Base-by-base conservation (phyloP, 2,888 invertebrate genomes). In the Taenaris catops region DNA sequence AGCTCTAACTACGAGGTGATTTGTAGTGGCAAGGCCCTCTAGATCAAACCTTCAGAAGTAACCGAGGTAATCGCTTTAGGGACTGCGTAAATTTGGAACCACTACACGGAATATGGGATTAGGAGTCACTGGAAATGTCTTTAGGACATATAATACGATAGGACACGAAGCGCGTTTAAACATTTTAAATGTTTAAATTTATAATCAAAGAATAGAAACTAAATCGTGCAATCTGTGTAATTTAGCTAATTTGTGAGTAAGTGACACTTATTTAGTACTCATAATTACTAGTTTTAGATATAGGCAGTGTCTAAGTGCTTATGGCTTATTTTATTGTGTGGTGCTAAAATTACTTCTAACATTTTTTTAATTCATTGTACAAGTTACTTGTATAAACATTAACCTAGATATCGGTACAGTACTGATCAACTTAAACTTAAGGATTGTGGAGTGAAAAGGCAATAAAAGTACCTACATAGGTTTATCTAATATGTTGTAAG, bases 11-110 rank as follows among this genome's bases (percentile, higher is more conserved):
- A 50, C 62, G 56, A 63, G 62, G 69, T 73, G 69, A 71, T 66
- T 62, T 76, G 74, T 72, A 64, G 74, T 75, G 70, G 70, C 66
- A 58, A 64, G 69, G 64, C 69, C 65, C 52, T 51, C 38, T 25
- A 29, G 20, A 6, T 9, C 23, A 4, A 16, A 21, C 16, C 31
- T 16, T 23, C 31, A 14, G 11, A n/a, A 16, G 14, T 21, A 6
- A 29, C 21, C 14, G 7, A 16, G 16, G 21, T 5, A 8, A 29
- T 21, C 21, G 14, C 8, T 23, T 4, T 9, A 16, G 8, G 10
- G 23, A 20, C 16, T 17, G 6, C 4, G 18, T 4, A 27, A 8
- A 8, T 14, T 8, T 7, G 19, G 18, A 19, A 7, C 4, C 8
- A 10, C n/a, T 11, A 12, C 5, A 3, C 1, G 6, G 1, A 12